These are phyloP conservation scores for Pandemis corylana DNA, from an alignment of 2,888 invertebrate species.

Conservation along the genomic window DNA sequence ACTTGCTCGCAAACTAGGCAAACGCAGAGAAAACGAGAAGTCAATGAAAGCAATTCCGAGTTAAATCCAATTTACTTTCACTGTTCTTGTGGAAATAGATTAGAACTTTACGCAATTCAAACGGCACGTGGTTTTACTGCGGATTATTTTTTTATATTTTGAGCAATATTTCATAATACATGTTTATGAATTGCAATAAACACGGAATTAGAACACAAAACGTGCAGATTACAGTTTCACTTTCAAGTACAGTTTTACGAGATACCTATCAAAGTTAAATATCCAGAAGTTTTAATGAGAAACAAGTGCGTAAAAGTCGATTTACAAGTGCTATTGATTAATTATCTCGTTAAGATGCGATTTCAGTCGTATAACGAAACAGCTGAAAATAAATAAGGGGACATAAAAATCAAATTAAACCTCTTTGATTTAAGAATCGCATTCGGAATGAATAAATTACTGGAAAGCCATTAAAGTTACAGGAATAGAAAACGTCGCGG, in stretches of 20 bases:
- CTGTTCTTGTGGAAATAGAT: constrained; percentile 53
- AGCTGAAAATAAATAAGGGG: constrained; percentile 29
- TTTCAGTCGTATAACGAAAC: constrained; percentile 7
- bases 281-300: not conserved
- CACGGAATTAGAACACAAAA: not conserved
- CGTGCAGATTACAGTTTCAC: not conserved
- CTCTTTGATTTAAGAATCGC: constrained; percentile 37
- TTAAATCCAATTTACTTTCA: constrained; percentile 64
- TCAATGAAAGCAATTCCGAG: constrained; percentile 47
- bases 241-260: not conserved
- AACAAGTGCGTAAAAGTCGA: constrained; percentile 4
- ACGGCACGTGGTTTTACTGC: constrained; percentile 51
- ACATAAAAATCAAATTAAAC: constrained; percentile 38
- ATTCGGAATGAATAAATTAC: constrained; percentile 40
- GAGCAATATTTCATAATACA: not conserved
- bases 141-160: constrained; percentile 27
- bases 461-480: constrained; percentile 40
- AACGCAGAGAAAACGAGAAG: constrained; percentile 56
- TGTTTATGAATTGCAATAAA: constrained; percentile 3
- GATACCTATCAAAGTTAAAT: not conserved
- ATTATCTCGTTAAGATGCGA: not conserved
- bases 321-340: not conserved
- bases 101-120: constrained; percentile 54
- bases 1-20: constrained; percentile 33
- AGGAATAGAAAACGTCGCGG: constrained; percentile 39